Conservation (phyloP, 2,888 invertebrate species). For the Cephalotes varians region DNA sequence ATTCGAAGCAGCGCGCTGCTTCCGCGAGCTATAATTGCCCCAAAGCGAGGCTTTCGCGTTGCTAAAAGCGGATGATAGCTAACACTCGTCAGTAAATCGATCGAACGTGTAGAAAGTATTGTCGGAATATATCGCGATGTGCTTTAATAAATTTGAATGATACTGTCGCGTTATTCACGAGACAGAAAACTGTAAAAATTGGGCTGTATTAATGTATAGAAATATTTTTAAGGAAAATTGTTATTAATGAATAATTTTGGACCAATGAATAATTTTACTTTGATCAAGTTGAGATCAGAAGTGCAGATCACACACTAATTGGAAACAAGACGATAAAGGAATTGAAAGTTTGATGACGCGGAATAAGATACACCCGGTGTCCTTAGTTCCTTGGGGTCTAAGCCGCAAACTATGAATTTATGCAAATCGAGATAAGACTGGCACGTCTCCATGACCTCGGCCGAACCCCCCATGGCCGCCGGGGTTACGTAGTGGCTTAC, state of each 20-base stretch:
- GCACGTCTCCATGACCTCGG: conserved; percentile 78
- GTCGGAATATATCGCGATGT: not conserved
- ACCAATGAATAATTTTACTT: not conserved
- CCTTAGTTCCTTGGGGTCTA: conserved; percentile 78
- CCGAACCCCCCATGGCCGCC: conserved; percentile 52
- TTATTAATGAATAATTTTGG: not conserved
- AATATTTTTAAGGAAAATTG: not conserved
- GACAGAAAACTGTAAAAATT: not conserved
- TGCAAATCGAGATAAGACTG: conserved; percentile 85
- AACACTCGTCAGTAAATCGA: conserved; percentile 43
- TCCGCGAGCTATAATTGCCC: conserved; percentile 51
- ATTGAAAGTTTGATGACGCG: conserved; percentile 47
- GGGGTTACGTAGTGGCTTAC: conserved; percentile 74
- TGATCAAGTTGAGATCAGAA: not conserved
- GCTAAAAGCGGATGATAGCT: conserved; percentile 32
- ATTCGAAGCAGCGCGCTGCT: conserved; percentile 27
- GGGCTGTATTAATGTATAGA: not conserved
- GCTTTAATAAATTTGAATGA: conserved; percentile 23
- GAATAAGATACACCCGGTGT: conserved; percentile 72
- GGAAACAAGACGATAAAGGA: conserved; percentile 26
- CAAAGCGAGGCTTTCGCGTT: conserved; percentile 31
- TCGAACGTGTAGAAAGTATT: not conserved
- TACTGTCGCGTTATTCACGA: not conserved
- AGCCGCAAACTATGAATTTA: conserved; percentile 85
- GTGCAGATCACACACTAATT: not conserved